Base-by-base conservation (phyloP, 2,888 invertebrate species). In the Ecdyonurus torrentis region DNA sequence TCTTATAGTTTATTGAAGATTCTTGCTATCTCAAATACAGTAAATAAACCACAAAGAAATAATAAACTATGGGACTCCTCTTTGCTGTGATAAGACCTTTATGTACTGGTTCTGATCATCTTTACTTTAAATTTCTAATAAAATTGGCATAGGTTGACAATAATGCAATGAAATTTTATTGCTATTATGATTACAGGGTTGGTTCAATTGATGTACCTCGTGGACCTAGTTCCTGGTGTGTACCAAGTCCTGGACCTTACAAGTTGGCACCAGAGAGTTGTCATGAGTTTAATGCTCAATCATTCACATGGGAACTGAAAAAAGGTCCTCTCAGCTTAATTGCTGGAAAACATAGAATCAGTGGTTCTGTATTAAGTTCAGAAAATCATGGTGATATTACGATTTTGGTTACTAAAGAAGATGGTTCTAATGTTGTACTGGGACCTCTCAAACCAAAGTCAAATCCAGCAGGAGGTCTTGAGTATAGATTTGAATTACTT, bases 201-300 rank as follows among this genome's bases (percentile, higher is more conserved):
- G 68, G n/a, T 69, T 70, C 63, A 19, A 24, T 82, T 52, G 25
- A 75, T 2, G 73, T 89, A 60, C 76, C 78, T 0, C 80, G 81
- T 59, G 91, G 91, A 1, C 78, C 80, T 20, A 86, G 86, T 63
- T 78, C 80, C 52, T 82, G 87, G 69, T 96, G 96, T 73, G 81
- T 95, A 58, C 79, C 84, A 1, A 78, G 79, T 67, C 79, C 85
- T 0, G 88, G 85, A 1, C 73, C 73, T 59, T 91, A 91, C 72
- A 76, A 78, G 62, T 83, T 93, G 61, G 78, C 79, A 2, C 84
- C 93, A 2, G 81, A 81, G 66, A 87, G 92, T 60, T 96, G 96
- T 71, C 95, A 95, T 74, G 78, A 81, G 65, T 92, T 90, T 74
- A 77, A 79, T 25, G 76, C 76, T 61, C 70, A 76, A 1, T 70